Evolutionary conservation across 2,113 vertebrate species (phyloP), one percentile per base, ranked within the genome.

Genomic region (Dasyornis broadbenti): DNA sequence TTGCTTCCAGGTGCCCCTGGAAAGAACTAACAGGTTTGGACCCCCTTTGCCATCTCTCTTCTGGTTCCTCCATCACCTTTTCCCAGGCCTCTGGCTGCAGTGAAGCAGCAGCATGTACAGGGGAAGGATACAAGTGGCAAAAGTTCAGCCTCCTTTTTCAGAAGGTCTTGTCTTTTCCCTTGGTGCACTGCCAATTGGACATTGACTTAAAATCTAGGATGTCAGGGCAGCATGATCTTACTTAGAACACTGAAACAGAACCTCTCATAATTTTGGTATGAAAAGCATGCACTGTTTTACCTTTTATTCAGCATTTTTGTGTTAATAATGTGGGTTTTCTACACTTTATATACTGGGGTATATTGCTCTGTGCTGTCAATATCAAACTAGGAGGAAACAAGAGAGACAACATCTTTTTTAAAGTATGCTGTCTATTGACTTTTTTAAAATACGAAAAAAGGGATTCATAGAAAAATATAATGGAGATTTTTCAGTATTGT

Each of bases 51-150:
- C 2, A 0, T 66, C 47, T 47, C 31, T 3, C 0, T 30, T 57
- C 10, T 0, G 0, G 15, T 50, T 11, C 42, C 26, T 49, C 33
- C 27, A 9, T 0, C 39, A 18, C 13, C 4, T 1, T 86, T 68
- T 54, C 35, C 60, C 33, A 63, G 49, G 20, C 22, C 27, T 68
- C 26, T 54, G 0, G 0, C n/a, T 63, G 35, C 33, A 39, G 12
- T 9, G n/a, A 42, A 47, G 42, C 56, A 61, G 76, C 45, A 79
- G 35, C 6, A 14, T 1, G 1, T 1, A 2, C 64, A 23, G 20
- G 3, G 18, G 12, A 57, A 35, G 44, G 44, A 8, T 40, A 3
- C 6, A 37, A 40, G 15, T 8, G 12, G 33, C 11, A 26, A 3
- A 72, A 54, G 39, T 77, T 42, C 35, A 24, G 4, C 31, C 26